phyloP scores from a whole-genome alignment of 2,797 vertebrate species.

The Coregonus ussuriensis region DNA sequence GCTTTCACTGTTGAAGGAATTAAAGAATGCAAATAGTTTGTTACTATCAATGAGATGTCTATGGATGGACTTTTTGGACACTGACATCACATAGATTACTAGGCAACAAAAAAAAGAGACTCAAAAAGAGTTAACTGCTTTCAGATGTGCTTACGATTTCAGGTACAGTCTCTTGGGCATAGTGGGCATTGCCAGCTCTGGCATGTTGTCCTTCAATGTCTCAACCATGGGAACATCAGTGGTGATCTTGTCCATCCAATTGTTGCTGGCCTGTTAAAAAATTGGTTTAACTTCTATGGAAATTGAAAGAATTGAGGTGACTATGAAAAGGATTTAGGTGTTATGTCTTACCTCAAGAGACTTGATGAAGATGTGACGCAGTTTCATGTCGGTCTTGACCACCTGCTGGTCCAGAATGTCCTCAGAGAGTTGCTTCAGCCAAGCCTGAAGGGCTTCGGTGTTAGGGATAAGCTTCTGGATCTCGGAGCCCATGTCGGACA shows the following conservation, averaged over 20 bases:
- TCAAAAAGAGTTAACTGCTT: neutral
- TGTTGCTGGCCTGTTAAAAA: conserved; percentile 76
- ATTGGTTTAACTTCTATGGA: neutral
- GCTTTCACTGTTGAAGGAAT: conserved; percentile 76
- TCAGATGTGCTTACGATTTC: conserved; percentile 78
- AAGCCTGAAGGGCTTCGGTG: conserved; percentile 59
- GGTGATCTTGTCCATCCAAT: conserved; percentile 81
- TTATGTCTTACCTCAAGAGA: conserved; percentile 75
- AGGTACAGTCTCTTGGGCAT: conserved; percentile 88
- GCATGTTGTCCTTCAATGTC: conserved; percentile 73
- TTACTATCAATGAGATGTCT: neutral
- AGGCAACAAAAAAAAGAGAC: neutral
- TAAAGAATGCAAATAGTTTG: conserved; percentile 7
- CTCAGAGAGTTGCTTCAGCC: conserved; percentile 59
- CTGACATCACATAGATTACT: neutral
- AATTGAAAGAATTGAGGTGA: neutral
- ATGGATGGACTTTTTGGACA: neutral
- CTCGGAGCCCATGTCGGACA: conserved; percentile 77
- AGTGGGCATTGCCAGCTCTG: conserved; percentile 74
- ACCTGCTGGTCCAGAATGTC: conserved; percentile 82
- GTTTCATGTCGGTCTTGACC: conserved; percentile 87
- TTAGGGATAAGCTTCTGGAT: conserved; percentile 71
- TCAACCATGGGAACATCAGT: conserved; percentile 74
- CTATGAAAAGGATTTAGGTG: neutral
- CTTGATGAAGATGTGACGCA: conserved; percentile 84